A percentile compares a stretch with the other conserved stretches of the same genome.
phyloP scores from a whole-genome alignment of 2,113 vertebrate genomes.

The Coregonus clupeaformis region DNA sequence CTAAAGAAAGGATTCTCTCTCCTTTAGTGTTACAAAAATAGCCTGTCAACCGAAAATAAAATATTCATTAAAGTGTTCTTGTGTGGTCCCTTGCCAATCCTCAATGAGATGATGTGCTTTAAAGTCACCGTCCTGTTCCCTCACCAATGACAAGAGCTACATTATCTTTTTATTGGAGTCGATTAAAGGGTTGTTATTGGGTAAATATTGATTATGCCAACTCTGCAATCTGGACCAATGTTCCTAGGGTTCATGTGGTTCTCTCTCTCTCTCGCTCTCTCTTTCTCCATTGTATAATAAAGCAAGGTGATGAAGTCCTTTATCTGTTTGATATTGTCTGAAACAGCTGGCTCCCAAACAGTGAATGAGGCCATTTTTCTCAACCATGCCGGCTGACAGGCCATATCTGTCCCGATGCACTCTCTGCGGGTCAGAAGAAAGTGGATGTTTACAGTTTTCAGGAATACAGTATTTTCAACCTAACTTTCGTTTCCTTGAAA shows the following conservation, averaged over 20 bases:
- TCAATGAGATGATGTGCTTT: not conserved
- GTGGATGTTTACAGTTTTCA: too few species aligned
- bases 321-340: not conserved
- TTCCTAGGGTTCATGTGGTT: not conserved
- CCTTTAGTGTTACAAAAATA: not conserved
- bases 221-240: not conserved
- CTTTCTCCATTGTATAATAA: not conserved
- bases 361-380: not conserved
- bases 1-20: not conserved
- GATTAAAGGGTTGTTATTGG: not conserved
- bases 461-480: too few species aligned
- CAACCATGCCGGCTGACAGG: not conserved
- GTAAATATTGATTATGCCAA: not conserved
- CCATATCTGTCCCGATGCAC: not conserved
- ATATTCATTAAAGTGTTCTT: not conserved
- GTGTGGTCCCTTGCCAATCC: conserved; percentile 1
- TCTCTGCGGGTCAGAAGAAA: too few species aligned
- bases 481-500: too few species aligned
- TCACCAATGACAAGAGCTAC: not conserved
- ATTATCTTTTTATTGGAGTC: not conserved
- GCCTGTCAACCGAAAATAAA: conserved; percentile 7
- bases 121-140: not conserved
- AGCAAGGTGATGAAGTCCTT: not conserved
- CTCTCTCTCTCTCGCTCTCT: not conserved
- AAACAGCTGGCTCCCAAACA: not conserved